Percentiles rank a stretch among this genome's conserved stretches.
Conservation (phyloP, 2,113 vertebrate species). For the Manacus vitellinus region DNA sequence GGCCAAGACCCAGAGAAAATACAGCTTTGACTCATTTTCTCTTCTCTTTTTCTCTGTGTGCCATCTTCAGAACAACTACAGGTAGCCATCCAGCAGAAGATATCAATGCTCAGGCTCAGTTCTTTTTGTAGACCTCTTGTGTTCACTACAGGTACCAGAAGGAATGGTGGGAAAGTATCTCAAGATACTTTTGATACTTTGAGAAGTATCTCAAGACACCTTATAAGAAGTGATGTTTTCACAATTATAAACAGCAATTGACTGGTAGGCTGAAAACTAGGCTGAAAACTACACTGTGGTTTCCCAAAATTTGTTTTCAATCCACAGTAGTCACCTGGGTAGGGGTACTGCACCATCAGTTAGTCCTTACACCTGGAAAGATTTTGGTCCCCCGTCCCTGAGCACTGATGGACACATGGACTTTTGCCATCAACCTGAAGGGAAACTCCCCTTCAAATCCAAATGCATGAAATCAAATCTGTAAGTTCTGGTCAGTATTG, state of each 20-base stretch:
- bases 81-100: background rate
- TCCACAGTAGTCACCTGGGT: constrained; percentile 13
- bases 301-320: background rate
- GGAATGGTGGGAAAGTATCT: background rate
- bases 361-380: background rate
- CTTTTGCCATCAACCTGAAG: constrained; percentile 26
- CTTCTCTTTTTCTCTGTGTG: background rate
- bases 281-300: background rate
- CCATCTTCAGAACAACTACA: background rate
- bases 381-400: background rate
- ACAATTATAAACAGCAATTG: background rate
- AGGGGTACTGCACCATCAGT: constrained; percentile 5
- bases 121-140: background rate
- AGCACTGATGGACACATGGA: constrained; percentile 16
- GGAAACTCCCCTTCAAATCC: constrained; percentile 24
- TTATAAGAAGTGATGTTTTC: background rate
- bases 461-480: constrained; percentile 63
- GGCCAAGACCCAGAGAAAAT: background rate
- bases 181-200: background rate
- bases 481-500: constrained; percentile 47
- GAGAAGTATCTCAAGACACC: background rate
- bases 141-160: background rate
- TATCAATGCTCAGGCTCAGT: background rate
- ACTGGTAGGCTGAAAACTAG: background rate
- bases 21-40: background rate